These are phyloP conservation scores for Ennomos quercinarius DNA, from an alignment of 2,888 invertebrate genomes.

Conservation along the genomic window DNA sequence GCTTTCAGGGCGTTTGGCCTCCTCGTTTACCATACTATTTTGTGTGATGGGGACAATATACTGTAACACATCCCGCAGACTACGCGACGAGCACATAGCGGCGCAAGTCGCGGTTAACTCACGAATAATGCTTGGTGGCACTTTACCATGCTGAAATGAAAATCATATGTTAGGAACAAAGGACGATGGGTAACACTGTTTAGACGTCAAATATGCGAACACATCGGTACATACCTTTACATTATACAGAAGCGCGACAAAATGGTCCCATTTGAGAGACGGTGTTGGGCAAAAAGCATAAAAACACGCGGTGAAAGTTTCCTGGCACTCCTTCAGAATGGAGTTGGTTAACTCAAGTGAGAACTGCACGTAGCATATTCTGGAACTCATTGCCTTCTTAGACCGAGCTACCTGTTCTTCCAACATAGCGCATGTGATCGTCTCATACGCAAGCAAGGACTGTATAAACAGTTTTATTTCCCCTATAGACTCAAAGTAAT, in stretches of 20 bases:
- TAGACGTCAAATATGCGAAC: not conserved
- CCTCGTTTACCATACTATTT: conserved; percentile 48
- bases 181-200: not conserved
- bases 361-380: conserved; percentile 74
- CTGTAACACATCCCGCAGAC: conserved; percentile 72
- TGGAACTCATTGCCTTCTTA: conserved; percentile 67
- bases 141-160: conserved; percentile 63
- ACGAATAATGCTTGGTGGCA: conserved; percentile 59
- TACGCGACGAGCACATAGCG: conserved; percentile 89
- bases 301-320: conserved; percentile 95
- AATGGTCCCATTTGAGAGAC: conserved; percentile 95
- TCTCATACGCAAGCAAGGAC: conserved; percentile 91
- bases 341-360: conserved; percentile 88
- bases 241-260: conserved; percentile 92
- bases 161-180: not conserved
- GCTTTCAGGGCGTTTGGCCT: conserved; percentile 57
- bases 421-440: conserved; percentile 69
- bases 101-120: conserved; percentile 90
- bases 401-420: conserved; percentile 57
- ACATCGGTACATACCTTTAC: conserved; percentile 80
- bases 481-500: conserved; percentile 93
- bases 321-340: conserved; percentile 95
- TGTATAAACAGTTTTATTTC: conserved; percentile 93
- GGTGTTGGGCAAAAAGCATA: conserved; percentile 98
- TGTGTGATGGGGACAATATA: conserved; percentile 75